Evolutionary conservation across 2,113 vertebrate genomes (phyloP).

Genomic region (Vidua macroura): DNA sequence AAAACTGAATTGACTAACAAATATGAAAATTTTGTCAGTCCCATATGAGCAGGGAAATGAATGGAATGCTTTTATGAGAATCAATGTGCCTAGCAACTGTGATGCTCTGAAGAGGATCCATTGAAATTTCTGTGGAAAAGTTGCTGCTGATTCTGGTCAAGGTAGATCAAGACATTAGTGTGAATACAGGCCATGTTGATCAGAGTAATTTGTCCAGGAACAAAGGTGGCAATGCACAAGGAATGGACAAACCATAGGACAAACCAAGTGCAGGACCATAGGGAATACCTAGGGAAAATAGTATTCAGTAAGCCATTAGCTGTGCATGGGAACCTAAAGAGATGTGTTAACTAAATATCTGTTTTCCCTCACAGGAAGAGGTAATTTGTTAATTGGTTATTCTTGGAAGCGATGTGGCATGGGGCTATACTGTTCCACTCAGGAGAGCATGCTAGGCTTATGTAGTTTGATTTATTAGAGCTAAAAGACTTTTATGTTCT

Average conservation of each 20-base stretch:
- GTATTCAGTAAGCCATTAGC: background rate
- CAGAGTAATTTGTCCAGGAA: background rate
- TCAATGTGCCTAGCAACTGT: background rate
- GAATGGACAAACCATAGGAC: background rate
- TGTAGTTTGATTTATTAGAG: background rate
- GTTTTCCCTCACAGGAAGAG: background rate
- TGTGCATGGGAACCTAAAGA: background rate
- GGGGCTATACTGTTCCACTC: background rate
- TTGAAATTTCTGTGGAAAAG: background rate
- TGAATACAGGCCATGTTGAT: background rate
- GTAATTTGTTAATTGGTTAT: background rate
- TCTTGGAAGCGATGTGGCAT: fast-evolving
- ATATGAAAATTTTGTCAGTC: background rate
- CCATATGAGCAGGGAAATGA: background rate
- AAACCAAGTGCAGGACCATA: background rate
- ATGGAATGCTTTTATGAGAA: background rate
- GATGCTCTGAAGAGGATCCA: background rate
- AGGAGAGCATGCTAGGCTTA: background rate
- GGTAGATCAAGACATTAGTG: background rate
- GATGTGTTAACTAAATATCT: background rate
- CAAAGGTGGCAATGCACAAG: background rate
- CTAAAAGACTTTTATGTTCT: background rate
- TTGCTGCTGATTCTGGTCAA: background rate
- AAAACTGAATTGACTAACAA: background rate
- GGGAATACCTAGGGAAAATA: background rate